Evolutionary conservation across 2,888 invertebrate genomes (phyloP), one percentile per base, ranked within the genome.

Genomic region (Sarcophaga rosellei): DNA sequence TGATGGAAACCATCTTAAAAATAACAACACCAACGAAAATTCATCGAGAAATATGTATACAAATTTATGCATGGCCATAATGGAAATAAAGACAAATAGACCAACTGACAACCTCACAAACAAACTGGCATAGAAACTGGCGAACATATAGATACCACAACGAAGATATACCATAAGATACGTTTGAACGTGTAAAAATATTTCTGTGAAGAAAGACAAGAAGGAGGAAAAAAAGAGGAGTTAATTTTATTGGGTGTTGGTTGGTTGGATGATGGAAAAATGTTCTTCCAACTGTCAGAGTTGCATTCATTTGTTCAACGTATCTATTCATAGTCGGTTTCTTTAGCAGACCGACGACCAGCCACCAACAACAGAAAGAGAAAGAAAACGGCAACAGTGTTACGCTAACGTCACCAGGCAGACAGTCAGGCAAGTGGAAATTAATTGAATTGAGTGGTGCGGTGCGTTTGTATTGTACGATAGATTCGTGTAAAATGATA

Each of bases 361-460:
- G 53, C 21, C 45, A 59, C 23, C 44, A 17, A 45, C 45, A 65
- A 45, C 45, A 65, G 21, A 11, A 63, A 44, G 61, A 25, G 47
- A 12, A 68, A 53, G 15, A 15, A 15, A 25, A 35, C 6, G 35
- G 35, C 53, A 68, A 17, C 21, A 66, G 59, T 17, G 59, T 88
- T 88, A 89, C 3, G 88, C 88, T 88, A 89, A 57, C 89, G 86
- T 88, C 89, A 89, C 88, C 88, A 90, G 89, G 53, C 72, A 73
- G 81, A 84, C 84, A 88, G 83, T 68, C 90, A 91, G 90, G 90
- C 91, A 92, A 92, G 91, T 91, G 91, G 91, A 92, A 92, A 91
- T 92, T 91, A 91, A 91, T 92, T 91, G 92, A 91, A 92, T 92
- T 89, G 92, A 91, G 91, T 88, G 81, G 91, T 88, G 82, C 25